phyloP scores from a whole-genome alignment of 2,113 vertebrate species.

The Colistium nudipinnis region DNA sequence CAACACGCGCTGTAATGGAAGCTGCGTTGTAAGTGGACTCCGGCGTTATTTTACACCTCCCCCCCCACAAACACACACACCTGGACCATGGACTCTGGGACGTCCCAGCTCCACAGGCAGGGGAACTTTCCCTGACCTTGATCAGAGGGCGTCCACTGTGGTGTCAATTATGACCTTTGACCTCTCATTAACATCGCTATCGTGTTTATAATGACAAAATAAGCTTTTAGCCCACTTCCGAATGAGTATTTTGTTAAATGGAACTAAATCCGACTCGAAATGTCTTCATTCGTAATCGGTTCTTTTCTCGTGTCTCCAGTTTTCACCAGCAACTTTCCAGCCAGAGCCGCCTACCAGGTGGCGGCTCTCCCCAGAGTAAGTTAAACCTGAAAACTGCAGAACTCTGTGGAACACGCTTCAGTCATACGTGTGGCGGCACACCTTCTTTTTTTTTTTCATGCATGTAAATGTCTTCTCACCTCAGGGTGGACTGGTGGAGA shows the following conservation, averaged over 20 bases:
- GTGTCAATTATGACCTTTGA: neutral
- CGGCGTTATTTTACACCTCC: no score
- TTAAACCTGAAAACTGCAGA: neutral
- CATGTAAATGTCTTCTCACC: neutral
- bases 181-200: no score
- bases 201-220: no score
- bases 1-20: slow-evolving; percentile 71
- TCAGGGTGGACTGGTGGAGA: slow-evolving; percentile 82
- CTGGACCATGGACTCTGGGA: neutral
- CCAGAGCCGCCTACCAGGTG: slow-evolving; percentile 85
- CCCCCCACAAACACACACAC: no score
- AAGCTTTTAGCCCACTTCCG: no score
- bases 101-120: slow-evolving; percentile 23
- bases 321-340: slow-evolving; percentile 82
- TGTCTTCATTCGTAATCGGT: no score
- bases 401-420: neutral
- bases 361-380: slow-evolving; percentile 84
- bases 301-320: slow-evolving; percentile 71
- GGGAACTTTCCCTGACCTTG: slow-evolving; percentile 67
- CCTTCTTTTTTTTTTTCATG: neutral
- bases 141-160: neutral
- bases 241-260: no score
- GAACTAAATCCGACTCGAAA: no score
- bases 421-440: neutral
- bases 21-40: slow-evolving; percentile 68